These are phyloP conservation scores for Phytoseiulus persimilis DNA, from an alignment of 2,888 invertebrate species.

Conservation along the genomic window DNA sequence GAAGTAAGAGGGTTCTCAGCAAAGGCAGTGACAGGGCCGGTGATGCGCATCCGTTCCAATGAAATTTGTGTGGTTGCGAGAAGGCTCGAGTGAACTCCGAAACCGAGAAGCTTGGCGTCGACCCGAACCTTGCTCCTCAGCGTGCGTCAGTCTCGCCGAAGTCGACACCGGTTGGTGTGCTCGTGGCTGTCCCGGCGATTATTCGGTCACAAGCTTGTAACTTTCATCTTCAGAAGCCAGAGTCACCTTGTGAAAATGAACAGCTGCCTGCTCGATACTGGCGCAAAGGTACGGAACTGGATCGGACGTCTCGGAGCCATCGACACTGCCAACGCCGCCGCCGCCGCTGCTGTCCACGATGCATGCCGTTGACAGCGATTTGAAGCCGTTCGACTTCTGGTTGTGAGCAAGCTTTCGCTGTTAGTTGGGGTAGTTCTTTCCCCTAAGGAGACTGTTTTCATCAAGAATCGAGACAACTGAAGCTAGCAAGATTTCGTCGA, in stretches of 20 bases:
- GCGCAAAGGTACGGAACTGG: slow-evolving; percentile 11
- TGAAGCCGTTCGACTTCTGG: slow-evolving; percentile 27
- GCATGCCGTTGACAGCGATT: slow-evolving; percentile 10
- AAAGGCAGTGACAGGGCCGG: neutral
- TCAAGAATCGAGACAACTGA: too few species aligned
- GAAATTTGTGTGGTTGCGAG: neutral
- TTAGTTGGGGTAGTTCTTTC: neutral
- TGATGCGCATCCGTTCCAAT: neutral
- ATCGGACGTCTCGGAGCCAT: neutral
- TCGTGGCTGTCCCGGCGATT: neutral
- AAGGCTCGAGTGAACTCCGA: neutral
- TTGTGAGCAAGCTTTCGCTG: neutral
- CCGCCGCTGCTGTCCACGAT: neutral
- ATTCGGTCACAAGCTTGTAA: neutral
- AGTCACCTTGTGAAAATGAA: slow-evolving; percentile 21
- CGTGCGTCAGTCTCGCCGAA: neutral
- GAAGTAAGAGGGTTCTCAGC: neutral
- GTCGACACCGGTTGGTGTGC: neutral
- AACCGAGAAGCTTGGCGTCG: neutral
- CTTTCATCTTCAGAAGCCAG: slow-evolving; percentile 8
- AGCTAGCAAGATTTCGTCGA: too few species aligned
- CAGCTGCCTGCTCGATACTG: slow-evolving; percentile 16
- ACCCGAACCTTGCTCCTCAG: too few species aligned
- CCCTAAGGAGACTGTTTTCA: too few species aligned
- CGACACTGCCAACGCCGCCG: neutral